These are phyloP conservation scores for Nycteola revayana DNA, from an alignment of 2,888 invertebrate species.

Conservation along the genomic window DNA sequence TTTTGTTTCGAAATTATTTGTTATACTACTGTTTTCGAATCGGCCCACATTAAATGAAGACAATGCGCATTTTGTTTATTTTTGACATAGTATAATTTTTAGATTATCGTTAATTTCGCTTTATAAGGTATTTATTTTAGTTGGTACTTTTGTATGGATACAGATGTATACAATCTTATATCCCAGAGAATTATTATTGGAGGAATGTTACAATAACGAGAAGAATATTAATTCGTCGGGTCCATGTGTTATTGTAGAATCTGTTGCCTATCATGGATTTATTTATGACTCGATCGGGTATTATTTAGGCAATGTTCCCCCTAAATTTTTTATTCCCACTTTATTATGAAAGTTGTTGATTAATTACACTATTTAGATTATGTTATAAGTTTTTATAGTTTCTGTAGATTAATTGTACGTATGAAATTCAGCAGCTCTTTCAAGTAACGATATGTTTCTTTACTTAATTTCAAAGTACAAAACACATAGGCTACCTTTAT, in stretches of 20 bases:
- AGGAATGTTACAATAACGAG: slow-evolving; percentile 34
- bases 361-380: slow-evolving; percentile 57
- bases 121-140: slow-evolving; percentile 81
- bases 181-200: slow-evolving; percentile 40
- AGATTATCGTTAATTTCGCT: slow-evolving; percentile 73
- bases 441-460: slow-evolving; percentile 45
- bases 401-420: slow-evolving; percentile 63
- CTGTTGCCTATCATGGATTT: slow-evolving; percentile 44
- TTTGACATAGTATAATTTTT: slow-evolving; percentile 57
- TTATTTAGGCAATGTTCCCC: slow-evolving; percentile 45
- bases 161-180: slow-evolving; percentile 73
- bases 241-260: slow-evolving; percentile 29
- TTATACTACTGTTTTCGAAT: slow-evolving; percentile 36
- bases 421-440: slow-evolving; percentile 68
- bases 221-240: slow-evolving; percentile 30
- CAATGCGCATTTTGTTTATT: slow-evolving; percentile 68
- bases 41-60: slow-evolving; percentile 38
- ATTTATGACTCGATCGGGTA: slow-evolving; percentile 46
- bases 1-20: slow-evolving; percentile 50
- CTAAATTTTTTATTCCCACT: slow-evolving; percentile 37
- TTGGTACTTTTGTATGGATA: slow-evolving; percentile 76
- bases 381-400: slow-evolving; percentile 59
- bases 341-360: slow-evolving; percentile 64
- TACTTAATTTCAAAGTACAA: slow-evolving; percentile 79
- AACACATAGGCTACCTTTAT: slow-evolving; percentile 64